These are phyloP conservation scores for Botia kubotai DNA, from an alignment of 2,797 vertebrate genomes.

Conservation along the genomic window DNA sequence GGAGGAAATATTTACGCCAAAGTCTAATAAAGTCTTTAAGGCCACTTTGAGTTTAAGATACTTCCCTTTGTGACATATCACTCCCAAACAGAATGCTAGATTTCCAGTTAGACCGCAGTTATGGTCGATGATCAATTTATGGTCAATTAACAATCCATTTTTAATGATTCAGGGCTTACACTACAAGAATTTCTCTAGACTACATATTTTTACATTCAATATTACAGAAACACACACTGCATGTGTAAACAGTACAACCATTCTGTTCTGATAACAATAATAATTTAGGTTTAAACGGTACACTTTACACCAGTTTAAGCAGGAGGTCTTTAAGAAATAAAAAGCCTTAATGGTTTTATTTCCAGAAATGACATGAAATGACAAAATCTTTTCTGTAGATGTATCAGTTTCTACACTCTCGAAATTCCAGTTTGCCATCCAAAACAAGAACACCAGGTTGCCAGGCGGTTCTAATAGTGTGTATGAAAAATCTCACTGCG, in stretches of 20 bases:
- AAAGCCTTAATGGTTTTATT: background rate
- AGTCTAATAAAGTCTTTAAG: too few relatives aligned
- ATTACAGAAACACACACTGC: background rate
- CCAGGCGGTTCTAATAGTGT: background rate
- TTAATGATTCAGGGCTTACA: constrained; percentile 13
- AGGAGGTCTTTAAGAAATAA: background rate
- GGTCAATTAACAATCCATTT: background rate
- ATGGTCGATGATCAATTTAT: background rate
- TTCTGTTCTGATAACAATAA: background rate
- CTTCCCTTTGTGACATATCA: too few relatives aligned
- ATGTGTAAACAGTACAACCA: background rate
- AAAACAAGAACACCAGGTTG: background rate
- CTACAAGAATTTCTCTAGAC: background rate
- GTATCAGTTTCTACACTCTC: background rate
- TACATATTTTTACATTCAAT: background rate
- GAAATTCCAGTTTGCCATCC: background rate
- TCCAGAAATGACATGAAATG: constrained; percentile 1
- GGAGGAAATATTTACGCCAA: background rate
- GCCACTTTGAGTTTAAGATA: too few relatives aligned
- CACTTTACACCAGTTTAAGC: background rate
- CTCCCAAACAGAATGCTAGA: background rate
- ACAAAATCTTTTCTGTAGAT: constrained; percentile 3
- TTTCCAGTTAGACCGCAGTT: constrained; percentile 2
- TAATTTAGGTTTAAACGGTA: background rate
- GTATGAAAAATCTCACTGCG: background rate